Conservation (phyloP, 35 echinoderm and acorn worm genomes). For the Amphiura filiformis region DNA sequence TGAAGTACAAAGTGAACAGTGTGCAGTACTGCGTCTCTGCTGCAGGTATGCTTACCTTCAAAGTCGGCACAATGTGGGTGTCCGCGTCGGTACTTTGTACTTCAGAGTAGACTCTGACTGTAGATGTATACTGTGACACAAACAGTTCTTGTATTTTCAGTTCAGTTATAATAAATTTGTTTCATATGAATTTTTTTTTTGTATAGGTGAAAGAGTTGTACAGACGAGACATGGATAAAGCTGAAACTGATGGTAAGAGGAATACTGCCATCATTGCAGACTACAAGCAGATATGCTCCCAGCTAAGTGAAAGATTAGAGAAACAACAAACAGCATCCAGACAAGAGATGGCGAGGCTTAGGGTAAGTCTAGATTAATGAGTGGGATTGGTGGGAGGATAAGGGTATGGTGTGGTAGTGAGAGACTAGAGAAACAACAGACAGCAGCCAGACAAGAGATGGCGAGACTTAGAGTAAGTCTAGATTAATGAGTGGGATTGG, state of each 20-base stretch:
- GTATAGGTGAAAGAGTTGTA: constrained; percentile 94
- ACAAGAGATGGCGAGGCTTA: constrained; percentile 51
- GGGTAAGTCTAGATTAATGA: constrained; percentile 48
- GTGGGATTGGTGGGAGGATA: too few relatives aligned
- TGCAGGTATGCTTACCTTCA: too few relatives aligned
- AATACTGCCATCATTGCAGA: constrained; percentile 79
- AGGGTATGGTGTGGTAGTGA: constrained; percentile 41
- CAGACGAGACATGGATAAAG: constrained; percentile 63
- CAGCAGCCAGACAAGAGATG: constrained; percentile 52
- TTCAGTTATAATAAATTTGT: too few relatives aligned
- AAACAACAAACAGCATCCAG: constrained; percentile 71
- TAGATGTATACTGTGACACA: too few relatives aligned
- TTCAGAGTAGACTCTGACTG: too few relatives aligned
- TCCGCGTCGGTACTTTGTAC: too few relatives aligned
- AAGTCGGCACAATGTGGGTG: too few relatives aligned
- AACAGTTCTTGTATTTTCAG: too few relatives aligned
- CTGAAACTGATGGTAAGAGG: constrained; percentile 64
- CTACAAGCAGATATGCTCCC: constrained; percentile 94
- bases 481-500: too few relatives aligned
- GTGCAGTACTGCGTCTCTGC: too few relatives aligned
- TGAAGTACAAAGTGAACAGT: too few relatives aligned
- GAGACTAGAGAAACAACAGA: constrained; percentile 86
- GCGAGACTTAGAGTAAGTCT: background rate
- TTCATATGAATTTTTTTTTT: too few relatives aligned
- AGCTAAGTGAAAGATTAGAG: constrained; percentile 88